Base-by-base conservation (phyloP, 2,888 invertebrate species). In the Charanyca ferruginea region DNA sequence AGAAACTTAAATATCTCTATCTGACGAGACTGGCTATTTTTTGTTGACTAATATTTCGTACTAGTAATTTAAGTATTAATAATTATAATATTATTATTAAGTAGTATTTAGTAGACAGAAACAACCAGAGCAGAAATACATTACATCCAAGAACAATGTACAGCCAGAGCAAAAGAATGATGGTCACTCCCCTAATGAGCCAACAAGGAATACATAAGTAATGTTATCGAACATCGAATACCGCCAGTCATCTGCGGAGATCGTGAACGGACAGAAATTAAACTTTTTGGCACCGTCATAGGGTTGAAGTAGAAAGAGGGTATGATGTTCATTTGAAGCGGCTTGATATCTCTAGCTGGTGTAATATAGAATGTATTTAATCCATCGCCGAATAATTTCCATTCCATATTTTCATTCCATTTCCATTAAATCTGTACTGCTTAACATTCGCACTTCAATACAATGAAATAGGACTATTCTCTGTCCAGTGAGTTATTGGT, bases 201-300 rank as follows among this genome's bases (percentile, higher is more conserved):
- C 68, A 63, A 63, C 81, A 55, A 71, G 75, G 73, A 71, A 73
- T 79, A 77, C 63, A 66, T 66, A 69, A 69, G 69, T 48, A 69
- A 69, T 62, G 54, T 47, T 70, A 66, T 65, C 78, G 61, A 80
- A 20, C 53, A 58, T 42, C 41, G 51, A 41, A 64, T 69, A 57
- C 25, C 18, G 67, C 76, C 48, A 79, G 83, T 81, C 77, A 82
- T 41, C 41, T 25, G 2, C 16, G 32, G 61, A 64, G 73, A 71
- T 78, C 78, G 66, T 73, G 75, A 73, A 74, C 54, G 54, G 54
- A 78, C 75, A 73, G 68, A 74, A 76, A 80, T 80, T 80, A 71
- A 82, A 81, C 72, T 80, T 83, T 82, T 71, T 58, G 52, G 72
- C 81, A 23, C 7, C 65, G 79, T 82, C 83, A 83, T 64, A 64